Conservation (phyloP, 2,797 vertebrate genomes). For the Cyclura pinguis region DNA sequence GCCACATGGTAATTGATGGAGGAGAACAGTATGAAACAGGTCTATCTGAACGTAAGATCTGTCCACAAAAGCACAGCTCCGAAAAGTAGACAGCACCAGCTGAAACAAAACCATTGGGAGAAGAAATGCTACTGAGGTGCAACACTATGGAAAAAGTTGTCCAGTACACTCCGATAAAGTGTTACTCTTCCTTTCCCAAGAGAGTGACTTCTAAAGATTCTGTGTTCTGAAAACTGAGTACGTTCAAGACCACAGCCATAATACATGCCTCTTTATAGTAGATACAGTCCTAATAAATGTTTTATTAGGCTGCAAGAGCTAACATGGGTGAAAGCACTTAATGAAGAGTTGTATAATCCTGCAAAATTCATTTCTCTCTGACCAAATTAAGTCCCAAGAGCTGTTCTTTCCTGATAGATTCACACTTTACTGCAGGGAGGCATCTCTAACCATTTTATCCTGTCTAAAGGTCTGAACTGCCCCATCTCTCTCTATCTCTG, state of each 20-base stretch:
- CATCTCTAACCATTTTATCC: background rate
- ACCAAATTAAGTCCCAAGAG: background rate
- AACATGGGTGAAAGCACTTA: constrained; percentile 16
- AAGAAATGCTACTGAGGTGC: background rate
- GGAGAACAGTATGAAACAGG: background rate
- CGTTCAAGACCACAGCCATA: background rate
- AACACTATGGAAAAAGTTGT: background rate
- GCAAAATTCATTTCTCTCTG: constrained; percentile 6
- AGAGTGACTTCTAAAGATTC: background rate
- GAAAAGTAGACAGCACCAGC: background rate
- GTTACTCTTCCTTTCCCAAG: background rate
- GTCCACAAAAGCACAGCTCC: background rate
- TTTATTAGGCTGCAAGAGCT: constrained; percentile 12
- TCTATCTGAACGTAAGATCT: background rate
- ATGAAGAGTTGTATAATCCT: constrained; percentile 32
- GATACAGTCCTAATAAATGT: constrained; percentile 15
- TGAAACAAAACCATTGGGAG: background rate
- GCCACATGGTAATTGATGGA: background rate
- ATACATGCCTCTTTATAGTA: background rate
- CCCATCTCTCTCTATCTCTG: background rate
- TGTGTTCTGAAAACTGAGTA: background rate
- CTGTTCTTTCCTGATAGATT: background rate
- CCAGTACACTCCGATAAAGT: background rate
- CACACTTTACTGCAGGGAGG: background rate
- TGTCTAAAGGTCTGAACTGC: accelerated